Evolutionary conservation across 2,113 vertebrate species (phyloP), one percentile per base, ranked within the genome.

Genomic region (Cyphomyrus discorhynchus): DNA sequence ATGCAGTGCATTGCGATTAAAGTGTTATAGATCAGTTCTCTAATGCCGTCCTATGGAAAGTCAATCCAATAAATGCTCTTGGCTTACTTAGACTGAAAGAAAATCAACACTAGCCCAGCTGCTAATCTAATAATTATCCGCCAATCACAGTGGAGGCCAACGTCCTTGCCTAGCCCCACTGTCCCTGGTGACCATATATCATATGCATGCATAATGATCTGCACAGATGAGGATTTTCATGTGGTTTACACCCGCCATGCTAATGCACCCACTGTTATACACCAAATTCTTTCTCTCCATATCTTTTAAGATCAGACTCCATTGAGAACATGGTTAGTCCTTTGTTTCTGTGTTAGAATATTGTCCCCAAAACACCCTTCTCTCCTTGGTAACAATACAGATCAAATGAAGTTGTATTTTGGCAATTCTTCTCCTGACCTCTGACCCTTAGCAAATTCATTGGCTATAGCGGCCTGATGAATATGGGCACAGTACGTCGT

Each of bases 1-100:
- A 92, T 89, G 89, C 89, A 91, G 90, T 56, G 89, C 89, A 91
- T 91, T 90, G 89, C 90, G 91, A 92, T 91, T 91, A 92, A 92
- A 93, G 89, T 90, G 5, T 83, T 91, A 93, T 92, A 90, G 92
- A 92, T 91, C 47, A 45, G 35, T 88, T 88, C 85, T 90, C 90
- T 87, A 80, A 90, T 88, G 70, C 87, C 49, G 87, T 86, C 82
- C 46, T 70, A 62, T 66, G 88, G 88, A 90, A 90, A 90, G 82
- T 88, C 88, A 88, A 89, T 87, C 82, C 58, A 21, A 91, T 88
- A 89, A 91, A 90, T 88, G 90, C 53, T 90, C 42, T 88, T 86
- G 88, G 90, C 88, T 89, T 82, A 66, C 90, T 39, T 84, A 80
- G 89, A 47, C 53, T 58, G 49, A 70, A 80, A 42, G 89, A 70